These are phyloP conservation scores for Microdon myrmicae DNA, from an alignment of 2,888 invertebrate genomes.

Conservation along the genomic window DNA sequence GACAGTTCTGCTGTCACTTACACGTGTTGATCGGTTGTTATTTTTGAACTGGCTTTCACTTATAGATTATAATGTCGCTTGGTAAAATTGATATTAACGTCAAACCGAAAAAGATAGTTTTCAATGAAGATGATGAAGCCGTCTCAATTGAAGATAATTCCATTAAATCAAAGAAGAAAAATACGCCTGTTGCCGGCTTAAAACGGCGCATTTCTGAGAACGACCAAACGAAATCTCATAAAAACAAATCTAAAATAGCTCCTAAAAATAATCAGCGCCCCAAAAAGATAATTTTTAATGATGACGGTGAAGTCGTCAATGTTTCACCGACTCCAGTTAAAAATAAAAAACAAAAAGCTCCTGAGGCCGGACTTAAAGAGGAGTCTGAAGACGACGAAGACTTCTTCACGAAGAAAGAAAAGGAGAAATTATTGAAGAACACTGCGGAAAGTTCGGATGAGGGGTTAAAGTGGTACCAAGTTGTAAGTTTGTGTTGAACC, in stretches of 20 bases:
- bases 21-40: too few relatives aligned
- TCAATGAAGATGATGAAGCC: conserved; percentile 59
- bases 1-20: too few relatives aligned
- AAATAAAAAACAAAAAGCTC: conserved; percentile 41
- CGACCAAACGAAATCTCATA: conserved; percentile 30
- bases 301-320: conserved; percentile 53
- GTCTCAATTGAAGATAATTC: too few relatives aligned
- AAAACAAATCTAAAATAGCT: conserved; percentile 8
- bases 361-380: conserved; percentile 18
- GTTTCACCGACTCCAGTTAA: conserved; percentile 40
- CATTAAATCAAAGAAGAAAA: background rate
- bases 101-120: conserved; percentile 60
- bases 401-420: conserved; percentile 54
- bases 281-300: too few relatives aligned
- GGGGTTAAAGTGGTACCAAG: conserved; percentile 63
- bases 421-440: conserved; percentile 37
- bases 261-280: conserved; percentile 13
- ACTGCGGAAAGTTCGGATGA: conserved; percentile 53
- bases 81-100: conserved; percentile 27
- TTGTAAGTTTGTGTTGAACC: conserved; percentile 56
- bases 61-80: conserved; percentile 25
- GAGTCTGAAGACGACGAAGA: conserved; percentile 52
- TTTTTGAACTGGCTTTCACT: too few relatives aligned
- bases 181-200: conserved; percentile 19
- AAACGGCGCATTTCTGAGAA: conserved; percentile 42